phyloP scores from a whole-genome alignment of 2,888 invertebrate genomes.

The Plutella xylostella region DNA sequence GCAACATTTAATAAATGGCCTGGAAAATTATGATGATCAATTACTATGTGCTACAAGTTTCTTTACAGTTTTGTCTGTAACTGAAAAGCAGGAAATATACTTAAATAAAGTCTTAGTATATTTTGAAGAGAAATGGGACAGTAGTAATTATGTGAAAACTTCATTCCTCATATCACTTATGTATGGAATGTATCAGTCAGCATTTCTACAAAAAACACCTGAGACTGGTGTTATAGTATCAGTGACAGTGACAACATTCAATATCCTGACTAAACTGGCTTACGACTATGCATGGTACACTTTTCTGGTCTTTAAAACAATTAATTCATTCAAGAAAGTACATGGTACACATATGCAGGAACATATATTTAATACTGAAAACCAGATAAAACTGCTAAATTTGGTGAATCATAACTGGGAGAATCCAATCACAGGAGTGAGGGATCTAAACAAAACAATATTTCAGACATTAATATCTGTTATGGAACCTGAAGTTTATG shows the following conservation, averaged over 20 bases:
- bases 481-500: slow-evolving; percentile 27
- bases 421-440: slow-evolving; percentile 67
- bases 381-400: slow-evolving; percentile 49
- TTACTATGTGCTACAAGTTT: slow-evolving; percentile 52
- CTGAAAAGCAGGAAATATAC: slow-evolving; percentile 30
- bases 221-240: slow-evolving; percentile 10
- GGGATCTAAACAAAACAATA: slow-evolving; percentile 61
- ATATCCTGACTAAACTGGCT: slow-evolving; percentile 38
- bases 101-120: slow-evolving; percentile 27
- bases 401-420: slow-evolving; percentile 73
- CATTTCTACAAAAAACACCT: slow-evolving; percentile 25
- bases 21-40: slow-evolving; percentile 47
- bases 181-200: slow-evolving; percentile 58
- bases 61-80: slow-evolving; percentile 33
- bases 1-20: slow-evolving; percentile 34
- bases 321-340: slow-evolving; percentile 52
- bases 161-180: slow-evolving; percentile 38
- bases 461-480: slow-evolving; percentile 46
- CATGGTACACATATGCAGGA: slow-evolving; percentile 37
- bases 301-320: slow-evolving; percentile 61
- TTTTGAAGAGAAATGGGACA: slow-evolving; percentile 3
- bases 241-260: slow-evolving; percentile 31
- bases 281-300: slow-evolving; percentile 66
- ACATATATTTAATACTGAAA: slow-evolving; percentile 28
- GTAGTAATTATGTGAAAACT: slow-evolving; percentile 21